These are phyloP conservation scores for Xiphorhynchus erythropygius DNA, from an alignment of 2,797 vertebrate species.

Conservation along the genomic window DNA sequence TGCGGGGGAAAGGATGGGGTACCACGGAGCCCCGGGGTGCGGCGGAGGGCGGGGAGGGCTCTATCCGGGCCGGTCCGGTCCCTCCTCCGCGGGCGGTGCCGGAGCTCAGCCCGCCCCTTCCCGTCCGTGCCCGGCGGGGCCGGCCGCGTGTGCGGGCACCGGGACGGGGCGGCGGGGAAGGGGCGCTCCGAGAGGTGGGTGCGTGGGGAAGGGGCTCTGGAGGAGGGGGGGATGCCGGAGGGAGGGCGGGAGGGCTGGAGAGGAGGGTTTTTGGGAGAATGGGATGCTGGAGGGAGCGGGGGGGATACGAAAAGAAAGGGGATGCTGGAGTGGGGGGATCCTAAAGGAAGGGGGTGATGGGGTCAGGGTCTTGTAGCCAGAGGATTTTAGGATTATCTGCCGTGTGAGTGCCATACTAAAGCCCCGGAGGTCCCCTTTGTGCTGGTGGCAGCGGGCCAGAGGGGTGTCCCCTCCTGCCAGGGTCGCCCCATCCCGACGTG, in stretches of 20 bases:
- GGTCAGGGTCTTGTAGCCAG: fast-evolving
- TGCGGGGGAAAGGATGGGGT: background rate
- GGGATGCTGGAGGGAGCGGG: too few relatives aligned
- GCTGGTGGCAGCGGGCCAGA: background rate
- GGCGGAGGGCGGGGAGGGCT: background rate
- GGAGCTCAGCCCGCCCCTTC: background rate
- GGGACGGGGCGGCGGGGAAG: background rate
- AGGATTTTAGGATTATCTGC: background rate
- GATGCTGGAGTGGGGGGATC: background rate
- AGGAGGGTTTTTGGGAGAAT: background rate
- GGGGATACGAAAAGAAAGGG: background rate
- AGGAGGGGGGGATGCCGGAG: background rate
- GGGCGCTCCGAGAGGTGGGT: background rate
- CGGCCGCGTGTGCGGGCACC: background rate
- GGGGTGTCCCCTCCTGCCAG: background rate
- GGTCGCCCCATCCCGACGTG: background rate
- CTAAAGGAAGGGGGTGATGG: background rate
- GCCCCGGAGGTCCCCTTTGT: fast-evolving
- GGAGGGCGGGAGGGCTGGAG: background rate
- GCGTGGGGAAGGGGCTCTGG: background rate
- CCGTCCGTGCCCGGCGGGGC: background rate
- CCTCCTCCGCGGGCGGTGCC: conserved; percentile 27
- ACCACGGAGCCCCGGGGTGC: background rate
- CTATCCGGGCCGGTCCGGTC: background rate
- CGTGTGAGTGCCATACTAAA: background rate